A percentile compares a stretch with the other conserved stretches of the same genome.
Evolutionary conservation across 2,113 vertebrate genomes (phyloP).

Genomic region (Henicopernis longicauda): DNA sequence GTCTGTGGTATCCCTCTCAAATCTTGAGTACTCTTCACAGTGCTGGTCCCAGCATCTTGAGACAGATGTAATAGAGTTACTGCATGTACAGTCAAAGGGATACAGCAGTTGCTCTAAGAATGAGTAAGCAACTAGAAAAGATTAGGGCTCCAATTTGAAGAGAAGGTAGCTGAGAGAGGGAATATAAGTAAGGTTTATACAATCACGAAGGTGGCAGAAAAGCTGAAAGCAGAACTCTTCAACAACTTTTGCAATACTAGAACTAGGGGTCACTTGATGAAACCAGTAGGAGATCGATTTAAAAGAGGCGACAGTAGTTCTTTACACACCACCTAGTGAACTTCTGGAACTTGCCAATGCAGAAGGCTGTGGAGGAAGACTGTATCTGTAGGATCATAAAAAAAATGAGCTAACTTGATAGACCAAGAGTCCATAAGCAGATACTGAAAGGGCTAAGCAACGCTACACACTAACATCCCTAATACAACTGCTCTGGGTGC

Average conservation of each 20-base stretch:
- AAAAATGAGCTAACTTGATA: background rate
- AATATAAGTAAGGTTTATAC: background rate
- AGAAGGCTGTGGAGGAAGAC: background rate
- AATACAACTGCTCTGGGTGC: background rate
- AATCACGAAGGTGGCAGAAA: background rate
- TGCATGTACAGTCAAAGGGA: background rate
- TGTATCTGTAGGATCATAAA: background rate
- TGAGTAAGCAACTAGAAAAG: background rate
- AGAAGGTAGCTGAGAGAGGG: background rate
- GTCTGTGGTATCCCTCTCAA: background rate
- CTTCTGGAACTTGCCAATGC: background rate
- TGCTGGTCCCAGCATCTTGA: background rate
- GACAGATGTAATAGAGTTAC: background rate
- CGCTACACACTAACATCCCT: background rate
- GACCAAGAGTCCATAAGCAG: background rate
- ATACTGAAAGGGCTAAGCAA: background rate
- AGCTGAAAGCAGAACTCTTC: background rate
- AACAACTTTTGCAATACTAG: background rate
- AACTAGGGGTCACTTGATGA: background rate
- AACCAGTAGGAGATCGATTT: background rate
- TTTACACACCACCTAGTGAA: background rate
- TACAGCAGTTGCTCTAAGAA: background rate
- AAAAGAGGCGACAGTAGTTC: background rate
- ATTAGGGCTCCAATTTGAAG: background rate
- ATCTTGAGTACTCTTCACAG: background rate